Conservation (phyloP, 2,797 vertebrate species). For the Macrochelys suwanniensis region DNA sequence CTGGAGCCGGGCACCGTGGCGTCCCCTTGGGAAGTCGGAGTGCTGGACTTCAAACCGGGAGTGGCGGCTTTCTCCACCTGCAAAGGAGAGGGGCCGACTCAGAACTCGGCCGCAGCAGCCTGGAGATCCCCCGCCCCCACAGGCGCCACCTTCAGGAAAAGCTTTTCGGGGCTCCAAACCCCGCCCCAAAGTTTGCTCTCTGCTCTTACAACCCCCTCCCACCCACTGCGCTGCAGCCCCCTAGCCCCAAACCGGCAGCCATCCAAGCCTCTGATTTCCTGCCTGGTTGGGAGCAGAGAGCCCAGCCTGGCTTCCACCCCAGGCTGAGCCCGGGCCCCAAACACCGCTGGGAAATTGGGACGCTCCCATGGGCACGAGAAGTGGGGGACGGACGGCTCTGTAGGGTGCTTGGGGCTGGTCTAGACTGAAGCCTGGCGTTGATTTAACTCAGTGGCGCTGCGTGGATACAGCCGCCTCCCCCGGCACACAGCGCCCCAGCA, state of each 20-base stretch:
- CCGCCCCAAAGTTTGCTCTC: too few relatives aligned
- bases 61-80: constrained; percentile 93
- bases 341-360: not conserved
- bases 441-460: too few relatives aligned
- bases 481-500: too few relatives aligned
- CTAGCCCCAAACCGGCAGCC: not conserved
- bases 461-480: too few relatives aligned
- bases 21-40: constrained; percentile 89
- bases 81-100: accelerated
- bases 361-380: not conserved
- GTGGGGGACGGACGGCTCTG: not conserved
- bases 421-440: too few relatives aligned
- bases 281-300: not conserved
- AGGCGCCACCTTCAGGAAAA: not conserved
- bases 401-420: too few relatives aligned
- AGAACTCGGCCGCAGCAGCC: not conserved
- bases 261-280: not conserved
- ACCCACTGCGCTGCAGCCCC: too few relatives aligned
- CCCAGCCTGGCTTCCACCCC: not conserved
- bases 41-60: constrained; percentile 91
- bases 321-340: too few relatives aligned
- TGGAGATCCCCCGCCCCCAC: not conserved
- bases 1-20: constrained; percentile 84
- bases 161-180: not conserved
- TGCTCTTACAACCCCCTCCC: not conserved